Evolutionary conservation across 1,140 invertebrate species (phyloP).

Genomic region (Drosophila mayri): DNA sequence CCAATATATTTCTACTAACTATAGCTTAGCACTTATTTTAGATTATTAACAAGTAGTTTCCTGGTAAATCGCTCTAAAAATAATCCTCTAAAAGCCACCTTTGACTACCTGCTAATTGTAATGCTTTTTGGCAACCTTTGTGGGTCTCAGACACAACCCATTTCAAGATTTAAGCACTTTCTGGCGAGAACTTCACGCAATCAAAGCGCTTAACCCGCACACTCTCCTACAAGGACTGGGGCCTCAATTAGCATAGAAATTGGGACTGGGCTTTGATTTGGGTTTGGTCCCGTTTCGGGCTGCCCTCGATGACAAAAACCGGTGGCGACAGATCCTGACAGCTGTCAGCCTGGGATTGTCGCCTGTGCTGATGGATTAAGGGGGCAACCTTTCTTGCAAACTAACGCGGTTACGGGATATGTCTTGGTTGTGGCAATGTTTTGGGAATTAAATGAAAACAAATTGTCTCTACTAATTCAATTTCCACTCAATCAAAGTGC

Average conservation of each 20-base stretch:
- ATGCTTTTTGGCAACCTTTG: constrained; percentile 27
- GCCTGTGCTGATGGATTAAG: constrained; percentile 52
- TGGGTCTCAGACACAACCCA: constrained; percentile 15
- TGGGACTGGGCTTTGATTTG: constrained; percentile 64
- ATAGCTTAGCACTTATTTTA: background rate
- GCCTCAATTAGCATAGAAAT: constrained; percentile 80
- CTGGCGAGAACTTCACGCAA: constrained; percentile 40
- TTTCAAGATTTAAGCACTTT: constrained; percentile 37
- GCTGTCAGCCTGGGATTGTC: constrained; percentile 49
- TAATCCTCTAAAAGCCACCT: background rate
- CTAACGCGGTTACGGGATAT: constrained; percentile 4
- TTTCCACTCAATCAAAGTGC: constrained; percentile 70
- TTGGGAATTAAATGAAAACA: constrained; percentile 69
- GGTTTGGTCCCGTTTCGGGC: constrained; percentile 28
- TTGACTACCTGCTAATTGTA: constrained; percentile 23
- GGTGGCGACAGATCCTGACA: constrained; percentile 33
- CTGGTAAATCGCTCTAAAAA: constrained; percentile 4
- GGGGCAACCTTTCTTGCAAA: constrained; percentile 1
- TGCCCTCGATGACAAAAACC: constrained; percentile 2
- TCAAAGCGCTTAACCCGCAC: constrained; percentile 26
- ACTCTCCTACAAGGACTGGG: constrained; percentile 23
- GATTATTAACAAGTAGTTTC: background rate
- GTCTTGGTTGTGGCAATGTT: constrained; percentile 31
- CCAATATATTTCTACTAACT: background rate
- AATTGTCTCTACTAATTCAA: constrained; percentile 73